These are phyloP conservation scores for Scomberomorus guttatus DNA, from an alignment of 2,797 vertebrate species.

Conservation along the genomic window DNA sequence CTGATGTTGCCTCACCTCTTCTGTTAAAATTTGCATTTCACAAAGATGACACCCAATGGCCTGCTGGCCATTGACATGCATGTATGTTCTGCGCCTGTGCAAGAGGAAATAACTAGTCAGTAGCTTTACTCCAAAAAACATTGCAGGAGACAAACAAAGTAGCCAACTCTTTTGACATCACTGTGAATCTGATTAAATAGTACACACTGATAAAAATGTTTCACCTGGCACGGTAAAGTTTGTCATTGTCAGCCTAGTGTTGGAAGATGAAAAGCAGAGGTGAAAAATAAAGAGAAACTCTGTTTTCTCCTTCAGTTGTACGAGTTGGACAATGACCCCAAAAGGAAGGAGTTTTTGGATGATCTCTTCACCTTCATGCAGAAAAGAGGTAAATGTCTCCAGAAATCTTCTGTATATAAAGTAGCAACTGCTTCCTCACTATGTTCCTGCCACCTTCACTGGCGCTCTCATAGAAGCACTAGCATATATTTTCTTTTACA, in stretches of 20 bases:
- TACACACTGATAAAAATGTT: neutral
- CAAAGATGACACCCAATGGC: neutral
- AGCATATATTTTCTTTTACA: neutral
- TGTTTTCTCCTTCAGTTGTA: constrained; percentile 88
- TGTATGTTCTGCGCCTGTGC: neutral
- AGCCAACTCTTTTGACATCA: neutral
- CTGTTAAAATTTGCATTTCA: constrained; percentile 2
- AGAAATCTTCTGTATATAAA: neutral
- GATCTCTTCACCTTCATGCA: constrained; percentile 99
- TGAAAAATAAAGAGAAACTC: neutral
- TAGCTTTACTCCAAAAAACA: neutral
- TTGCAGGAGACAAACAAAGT: neutral
- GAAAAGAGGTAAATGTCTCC: constrained; percentile 88
- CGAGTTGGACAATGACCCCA: constrained; percentile 94
- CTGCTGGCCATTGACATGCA: constrained; percentile 1
- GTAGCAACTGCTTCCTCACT: neutral
- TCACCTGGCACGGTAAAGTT: neutral
- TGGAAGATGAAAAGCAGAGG: neutral
- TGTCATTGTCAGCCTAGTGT: neutral
- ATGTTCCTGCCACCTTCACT: neutral
- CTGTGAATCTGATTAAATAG: neutral
- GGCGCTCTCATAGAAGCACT: neutral
- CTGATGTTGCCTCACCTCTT: neutral
- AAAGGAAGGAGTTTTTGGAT: constrained; percentile 97
- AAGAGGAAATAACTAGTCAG: neutral